Conservation (phyloP, 2,797 vertebrate species). For the Natrix natrix region DNA sequence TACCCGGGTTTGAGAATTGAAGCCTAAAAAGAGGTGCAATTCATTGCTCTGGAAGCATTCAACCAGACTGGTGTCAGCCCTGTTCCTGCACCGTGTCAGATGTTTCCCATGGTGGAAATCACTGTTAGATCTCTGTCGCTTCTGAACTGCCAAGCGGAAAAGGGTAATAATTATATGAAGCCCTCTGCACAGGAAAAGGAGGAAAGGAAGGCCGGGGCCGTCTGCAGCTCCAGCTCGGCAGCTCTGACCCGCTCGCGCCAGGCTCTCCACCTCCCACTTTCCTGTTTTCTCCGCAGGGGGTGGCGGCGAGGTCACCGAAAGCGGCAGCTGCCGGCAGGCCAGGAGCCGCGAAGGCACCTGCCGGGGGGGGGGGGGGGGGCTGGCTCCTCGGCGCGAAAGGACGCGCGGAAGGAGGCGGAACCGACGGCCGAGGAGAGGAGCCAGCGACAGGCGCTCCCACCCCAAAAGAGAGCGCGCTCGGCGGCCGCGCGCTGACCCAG, state of each 20-base stretch:
- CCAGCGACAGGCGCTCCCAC: slow-evolving; percentile 41
- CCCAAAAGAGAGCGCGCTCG: rapidly evolving
- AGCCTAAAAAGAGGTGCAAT: neutral
- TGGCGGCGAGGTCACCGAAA: slow-evolving; percentile 27
- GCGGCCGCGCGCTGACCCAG: neutral
- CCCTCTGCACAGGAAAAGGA: neutral
- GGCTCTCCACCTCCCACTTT: neutral
- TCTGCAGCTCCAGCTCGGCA: neutral
- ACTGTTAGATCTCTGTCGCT: neutral
- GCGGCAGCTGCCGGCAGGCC: neutral
- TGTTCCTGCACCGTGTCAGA: neutral
- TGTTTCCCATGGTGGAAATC: neutral
- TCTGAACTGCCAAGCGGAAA: neutral
- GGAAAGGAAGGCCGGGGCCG: neutral
- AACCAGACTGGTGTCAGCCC: no score
- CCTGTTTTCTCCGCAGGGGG: slow-evolving; percentile 9
- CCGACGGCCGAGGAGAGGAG: neutral
- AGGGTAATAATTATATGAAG: neutral
- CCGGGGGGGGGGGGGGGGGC: neutral
- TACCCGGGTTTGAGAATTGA: neutral
- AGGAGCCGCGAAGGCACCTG: neutral
- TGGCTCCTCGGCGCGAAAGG: neutral
- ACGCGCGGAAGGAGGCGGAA: neutral
- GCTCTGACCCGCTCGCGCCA: neutral
- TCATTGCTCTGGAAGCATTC: neutral